Evolutionary conservation across 92 coral and sea anemone genomes (phyloP), one percentile per base, ranked within the genome.

Genomic region (Porites lobata): DNA sequence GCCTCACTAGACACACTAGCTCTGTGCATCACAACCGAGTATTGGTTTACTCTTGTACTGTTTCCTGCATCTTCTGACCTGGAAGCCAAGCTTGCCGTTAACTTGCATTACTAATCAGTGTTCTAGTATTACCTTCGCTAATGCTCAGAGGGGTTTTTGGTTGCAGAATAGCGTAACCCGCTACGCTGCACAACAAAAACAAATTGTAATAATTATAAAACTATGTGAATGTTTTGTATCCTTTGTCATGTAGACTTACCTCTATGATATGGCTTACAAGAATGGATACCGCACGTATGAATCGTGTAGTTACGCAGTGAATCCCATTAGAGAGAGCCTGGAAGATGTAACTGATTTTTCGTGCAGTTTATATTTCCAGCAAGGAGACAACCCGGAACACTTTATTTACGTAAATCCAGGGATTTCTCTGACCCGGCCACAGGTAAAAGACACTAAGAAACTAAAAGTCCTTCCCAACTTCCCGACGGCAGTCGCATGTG

Each of bases 241-340:
- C 65, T 38, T 12, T 12, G 8, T 32, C 64, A 7, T 32, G 5
- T 20, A 85, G 89, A 85, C 32, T 18, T 85, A 76, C 58, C 1
- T 18, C 1, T 77, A 53, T 43, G 89, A 85, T 47, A 47, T 58
- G 24, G 89, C 83, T 17, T 85, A 85, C 79, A 58, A n/a, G 58
- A 85, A 77, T 68, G 89, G 89, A 6, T 85, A 65, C 54, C 83
- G 89, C 4, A 21, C 76, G 50, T 2, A 19, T 1, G 54, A 67
- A 69, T 69, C 84, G 12, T 77, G 84, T 50, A 67, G 65, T 9
- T 85, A 66, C 4, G 65, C 73, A 43, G 89, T 85, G 77, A 85
- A 85, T 22, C 84, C 89, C 5, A 75, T 12, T 52, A 15, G 3
- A 22, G 62, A 2, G 17, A 14, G 78, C 20, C 20, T 29, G n/a